Base-by-base conservation (phyloP, 2,888 invertebrate genomes). In the Melieria picta region DNA sequence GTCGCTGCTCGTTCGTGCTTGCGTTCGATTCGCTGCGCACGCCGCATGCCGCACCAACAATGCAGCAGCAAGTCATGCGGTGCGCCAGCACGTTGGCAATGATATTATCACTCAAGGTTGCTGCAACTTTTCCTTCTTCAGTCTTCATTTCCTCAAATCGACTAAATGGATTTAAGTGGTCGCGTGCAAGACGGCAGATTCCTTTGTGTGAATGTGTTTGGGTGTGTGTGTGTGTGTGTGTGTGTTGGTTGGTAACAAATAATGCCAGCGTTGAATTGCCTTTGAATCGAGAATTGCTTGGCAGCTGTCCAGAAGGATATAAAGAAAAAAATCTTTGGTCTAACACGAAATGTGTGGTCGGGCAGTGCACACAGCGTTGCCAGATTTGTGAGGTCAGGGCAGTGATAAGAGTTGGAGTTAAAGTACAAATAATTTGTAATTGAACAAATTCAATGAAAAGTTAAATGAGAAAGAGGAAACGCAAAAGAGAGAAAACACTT, bases 131-230 rank as follows among this genome's bases (percentile, higher is more conserved):
- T 67, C 55, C 48, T 56, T 63, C 55, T 62, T 52, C 16, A 9
- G 50, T 55, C 56, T 46, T 46, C 62, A 56, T 56, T 9, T 42
- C 5, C 62, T 69, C 69, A 69, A 69, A 63, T 56, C 48, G 69
- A 63, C 61, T 69, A 69, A 69, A 63, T 69, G 63, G 56, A 63
- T 69, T 63, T 69, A 69, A 69, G 69, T 69, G 69, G 69, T 69
- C 69, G 69, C 69, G 69, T 69, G 69, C 42, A 57, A 63, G 63
- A 60, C 61, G 60, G 67, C 67, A 60, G 50, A 67, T 60, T 42
- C 61, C 61, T 67, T 61, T 55, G 56, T 56, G 13, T 4, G n/a
- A 30, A 4, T 62, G 16, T 43, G 4, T n/a, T 9, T 43, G 4
- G 9, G 10, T 43, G 55, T 55, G 43, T 5, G n/a, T 52, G 5